Conservation (phyloP, 1,140 invertebrate genomes). For the Pentalonia nigronervosa region DNA sequence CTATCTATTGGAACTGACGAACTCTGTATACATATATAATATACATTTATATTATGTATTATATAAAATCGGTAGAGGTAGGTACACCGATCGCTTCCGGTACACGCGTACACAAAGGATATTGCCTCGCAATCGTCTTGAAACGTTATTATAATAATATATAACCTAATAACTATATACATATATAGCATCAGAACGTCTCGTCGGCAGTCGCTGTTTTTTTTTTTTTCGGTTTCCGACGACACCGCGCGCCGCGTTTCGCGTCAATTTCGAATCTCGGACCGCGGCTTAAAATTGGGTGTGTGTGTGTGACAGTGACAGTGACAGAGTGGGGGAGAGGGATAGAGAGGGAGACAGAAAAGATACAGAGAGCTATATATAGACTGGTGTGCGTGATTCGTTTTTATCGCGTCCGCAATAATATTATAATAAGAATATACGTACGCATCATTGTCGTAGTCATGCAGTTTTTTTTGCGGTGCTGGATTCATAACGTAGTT, state of each 20-base stretch:
- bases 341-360: too few species aligned
- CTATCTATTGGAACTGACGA: too few species aligned
- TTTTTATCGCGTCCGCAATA: background rate
- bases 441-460: background rate
- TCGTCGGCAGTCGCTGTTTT: background rate
- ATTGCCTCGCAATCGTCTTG: conserved; percentile 35
- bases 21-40: too few species aligned
- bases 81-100: conserved; percentile 31
- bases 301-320: too few species aligned
- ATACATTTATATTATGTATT: too few species aligned
- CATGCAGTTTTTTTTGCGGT: background rate
- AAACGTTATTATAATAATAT: conserved; percentile 22
- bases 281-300: background rate
- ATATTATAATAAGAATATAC: background rate
- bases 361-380: background rate
- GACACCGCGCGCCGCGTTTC: background rate
- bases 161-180: too few species aligned
- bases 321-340: too few species aligned
- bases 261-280: background rate
- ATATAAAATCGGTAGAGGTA: background rate
- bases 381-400: too few species aligned
- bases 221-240: background rate
- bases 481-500: background rate
- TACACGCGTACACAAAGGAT: background rate
- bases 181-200: background rate